A percentile compares a stretch with the other conserved stretches of the same genome.
These are phyloP conservation scores for Paradoxurus hermaphroditus DNA, from an alignment of 2,113 vertebrate genomes.

Conservation along the genomic window DNA sequence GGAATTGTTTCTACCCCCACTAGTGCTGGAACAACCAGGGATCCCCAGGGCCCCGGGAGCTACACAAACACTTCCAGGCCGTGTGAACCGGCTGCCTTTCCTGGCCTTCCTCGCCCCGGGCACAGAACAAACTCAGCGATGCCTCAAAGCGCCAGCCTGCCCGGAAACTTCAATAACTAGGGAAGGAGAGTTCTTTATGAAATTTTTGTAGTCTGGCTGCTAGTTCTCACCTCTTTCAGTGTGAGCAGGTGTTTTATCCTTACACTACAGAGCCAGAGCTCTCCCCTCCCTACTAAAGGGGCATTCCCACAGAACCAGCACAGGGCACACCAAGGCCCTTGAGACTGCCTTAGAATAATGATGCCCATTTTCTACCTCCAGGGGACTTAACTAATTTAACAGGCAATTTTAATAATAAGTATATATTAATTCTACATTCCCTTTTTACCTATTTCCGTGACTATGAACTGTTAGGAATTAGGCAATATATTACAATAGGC, in stretches of 20 bases:
- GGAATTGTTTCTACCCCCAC: background rate
- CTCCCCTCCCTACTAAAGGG: background rate
- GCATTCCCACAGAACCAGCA: background rate
- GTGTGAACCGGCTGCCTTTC: background rate
- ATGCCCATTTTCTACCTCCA: conserved; percentile 60
- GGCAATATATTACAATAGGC: conserved; percentile 74
- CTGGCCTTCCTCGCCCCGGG: fast-evolving
- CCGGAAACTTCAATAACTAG: background rate
- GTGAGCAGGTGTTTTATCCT: background rate
- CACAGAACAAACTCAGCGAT: background rate
- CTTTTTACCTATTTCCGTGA: conserved; percentile 69
- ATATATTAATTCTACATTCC: conserved; percentile 78
- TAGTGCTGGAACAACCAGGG: background rate
- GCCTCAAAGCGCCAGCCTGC: background rate
- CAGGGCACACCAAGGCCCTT: conserved; percentile 20
- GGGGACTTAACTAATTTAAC: conserved; percentile 75
- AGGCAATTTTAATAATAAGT: conserved; percentile 79
- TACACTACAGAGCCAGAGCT: fast-evolving
- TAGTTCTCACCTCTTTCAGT: background rate
- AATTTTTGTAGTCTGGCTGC: background rate
- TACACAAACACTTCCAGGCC: background rate
- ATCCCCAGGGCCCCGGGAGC: background rate
- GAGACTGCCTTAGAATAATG: conserved; percentile 61
- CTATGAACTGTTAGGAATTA: conserved; percentile 68
- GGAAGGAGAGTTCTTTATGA: background rate